These are phyloP conservation scores for Saccopteryx bilineata DNA, from an alignment of 2,113 vertebrate genomes.

Conservation along the genomic window DNA sequence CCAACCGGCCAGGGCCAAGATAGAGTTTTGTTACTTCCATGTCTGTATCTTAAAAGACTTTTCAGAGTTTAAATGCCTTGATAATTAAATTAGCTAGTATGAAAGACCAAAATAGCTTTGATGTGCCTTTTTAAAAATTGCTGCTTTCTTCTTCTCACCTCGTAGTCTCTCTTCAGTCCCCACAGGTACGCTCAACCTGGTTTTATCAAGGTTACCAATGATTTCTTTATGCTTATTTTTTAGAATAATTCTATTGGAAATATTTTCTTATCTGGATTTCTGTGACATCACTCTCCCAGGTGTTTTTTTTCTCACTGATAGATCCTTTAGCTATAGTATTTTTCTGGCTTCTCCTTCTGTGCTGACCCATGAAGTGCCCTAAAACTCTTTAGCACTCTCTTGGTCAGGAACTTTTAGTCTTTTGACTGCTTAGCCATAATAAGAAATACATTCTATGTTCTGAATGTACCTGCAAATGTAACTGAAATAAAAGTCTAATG, in stretches of 20 bases:
- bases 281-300: background rate
- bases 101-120: background rate
- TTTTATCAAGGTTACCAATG: background rate
- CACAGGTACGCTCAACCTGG: background rate
- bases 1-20: background rate
- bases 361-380: background rate
- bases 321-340: background rate
- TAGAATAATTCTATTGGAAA: background rate
- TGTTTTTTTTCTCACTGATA: background rate
- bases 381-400: background rate
- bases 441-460: background rate
- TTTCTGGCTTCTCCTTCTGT: background rate
- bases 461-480: background rate
- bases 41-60: background rate
- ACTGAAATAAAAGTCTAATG: background rate
- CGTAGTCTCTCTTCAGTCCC: background rate
- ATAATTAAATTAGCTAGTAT: background rate
- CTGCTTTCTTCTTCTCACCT: background rate
- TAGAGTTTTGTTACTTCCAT: background rate
- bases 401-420: background rate
- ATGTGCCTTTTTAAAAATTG: background rate
- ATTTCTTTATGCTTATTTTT: conserved; percentile 1
- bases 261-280: background rate
- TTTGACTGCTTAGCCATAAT: background rate
- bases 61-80: conserved; percentile 4